Conservation (phyloP, 2,113 vertebrate genomes). For the Catharus fuscescens region DNA sequence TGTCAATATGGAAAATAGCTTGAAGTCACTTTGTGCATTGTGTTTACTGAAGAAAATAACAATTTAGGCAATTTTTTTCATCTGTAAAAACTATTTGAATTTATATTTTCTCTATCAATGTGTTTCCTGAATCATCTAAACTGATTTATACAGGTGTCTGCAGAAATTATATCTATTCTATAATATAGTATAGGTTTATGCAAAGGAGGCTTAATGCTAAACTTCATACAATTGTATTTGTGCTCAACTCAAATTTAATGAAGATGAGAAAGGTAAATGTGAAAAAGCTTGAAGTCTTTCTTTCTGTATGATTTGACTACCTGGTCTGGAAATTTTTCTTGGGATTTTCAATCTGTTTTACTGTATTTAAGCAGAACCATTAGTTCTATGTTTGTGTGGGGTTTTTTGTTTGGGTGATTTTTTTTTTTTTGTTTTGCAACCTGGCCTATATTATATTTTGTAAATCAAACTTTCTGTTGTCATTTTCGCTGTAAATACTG, state of each 20-base stretch:
- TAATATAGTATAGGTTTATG: not conserved
- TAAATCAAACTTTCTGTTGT: not conserved
- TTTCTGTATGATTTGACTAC: not conserved
- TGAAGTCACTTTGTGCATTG: not conserved
- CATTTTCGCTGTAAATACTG: not conserved
- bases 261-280: not conserved
- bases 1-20: not conserved
- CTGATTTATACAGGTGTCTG: not conserved
- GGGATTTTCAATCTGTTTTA: not conserved
- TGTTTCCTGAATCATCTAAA: not conserved
- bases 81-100: not conserved
- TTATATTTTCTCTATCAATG: not conserved
- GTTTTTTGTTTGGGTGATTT: not conserved
- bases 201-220: not conserved
- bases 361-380: not conserved
- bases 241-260: not conserved
- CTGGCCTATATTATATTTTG: not conserved
- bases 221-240: not conserved
- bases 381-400: not conserved
- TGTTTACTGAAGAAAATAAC: not conserved
- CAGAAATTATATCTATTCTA: not conserved
- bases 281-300: not conserved
- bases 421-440: not conserved
- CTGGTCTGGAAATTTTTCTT: not conserved
- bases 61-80: not conserved